A percentile compares a stretch with the other conserved stretches of the same genome.
phyloP scores from a whole-genome alignment of 2,888 invertebrate genomes.

The Macrostomum cliftonense region DNA sequence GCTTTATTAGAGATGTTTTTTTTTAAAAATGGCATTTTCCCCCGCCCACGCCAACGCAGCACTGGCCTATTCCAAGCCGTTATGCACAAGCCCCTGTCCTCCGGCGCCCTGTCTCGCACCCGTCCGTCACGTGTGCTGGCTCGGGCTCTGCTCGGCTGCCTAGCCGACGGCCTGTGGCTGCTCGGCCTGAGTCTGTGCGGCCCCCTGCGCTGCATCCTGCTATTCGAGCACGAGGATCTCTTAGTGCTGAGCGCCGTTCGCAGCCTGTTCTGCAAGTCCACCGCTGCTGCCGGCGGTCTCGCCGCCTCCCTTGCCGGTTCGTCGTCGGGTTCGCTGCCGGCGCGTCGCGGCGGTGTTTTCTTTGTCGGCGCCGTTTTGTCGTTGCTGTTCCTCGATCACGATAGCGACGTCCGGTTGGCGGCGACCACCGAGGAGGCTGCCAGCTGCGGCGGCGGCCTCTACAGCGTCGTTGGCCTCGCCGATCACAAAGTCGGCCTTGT shows the following conservation, averaged over 20 bases:
- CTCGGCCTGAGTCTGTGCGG: conserved; percentile 43
- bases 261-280: conserved; percentile 37
- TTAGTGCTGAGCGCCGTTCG: conserved; percentile 39
- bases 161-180: conserved; percentile 40
- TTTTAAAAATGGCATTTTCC: too few species aligned
- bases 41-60: too few species aligned
- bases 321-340: background rate
- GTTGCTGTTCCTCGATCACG: conserved; percentile 42
- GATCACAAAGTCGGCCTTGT: too few species aligned
- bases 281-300: conserved; percentile 15
- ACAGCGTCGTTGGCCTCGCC: too few species aligned
- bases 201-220: conserved; percentile 39
- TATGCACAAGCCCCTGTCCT: too few species aligned
- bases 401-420: conserved; percentile 31
- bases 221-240: conserved; percentile 41
- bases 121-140: too few species aligned
- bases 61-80: too few species aligned
- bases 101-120: too few species aligned
- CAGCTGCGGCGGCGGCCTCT: too few species aligned
- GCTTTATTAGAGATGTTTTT: too few species aligned
- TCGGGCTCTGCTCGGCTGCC: conserved; percentile 28
- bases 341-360: conserved; percentile 36
- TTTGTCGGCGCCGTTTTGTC: conserved; percentile 40
- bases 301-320: too few species aligned
- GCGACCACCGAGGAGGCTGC: conserved; percentile 18